Percentiles rank a stretch among this genome's conserved stretches.
phyloP scores from a whole-genome alignment of 2,888 invertebrate species.

The Automeris io region DNA sequence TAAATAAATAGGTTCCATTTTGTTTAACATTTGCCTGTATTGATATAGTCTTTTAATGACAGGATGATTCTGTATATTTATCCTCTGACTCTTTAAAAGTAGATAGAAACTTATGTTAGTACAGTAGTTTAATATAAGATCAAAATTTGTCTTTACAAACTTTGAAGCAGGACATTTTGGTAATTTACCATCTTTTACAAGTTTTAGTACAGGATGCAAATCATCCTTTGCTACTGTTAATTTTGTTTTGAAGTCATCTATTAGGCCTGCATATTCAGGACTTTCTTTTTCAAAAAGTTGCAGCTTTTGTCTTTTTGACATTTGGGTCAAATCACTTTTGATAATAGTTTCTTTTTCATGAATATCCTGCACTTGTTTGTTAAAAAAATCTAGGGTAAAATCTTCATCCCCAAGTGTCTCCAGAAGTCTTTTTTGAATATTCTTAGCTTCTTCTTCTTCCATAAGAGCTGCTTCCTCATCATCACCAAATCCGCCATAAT shows the following conservation, averaged over 20 bases:
- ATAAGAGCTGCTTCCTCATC: slow-evolving; percentile 83
- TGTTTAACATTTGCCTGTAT: slow-evolving; percentile 84
- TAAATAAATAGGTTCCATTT: slow-evolving; percentile 83
- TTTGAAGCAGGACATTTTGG: slow-evolving; percentile 80
- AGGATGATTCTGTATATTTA: slow-evolving; percentile 89
- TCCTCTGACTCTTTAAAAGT: slow-evolving; percentile 86
- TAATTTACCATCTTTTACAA: slow-evolving; percentile 79
- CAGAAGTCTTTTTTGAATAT: slow-evolving; percentile 85
- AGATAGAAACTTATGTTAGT: slow-evolving; percentile 92
- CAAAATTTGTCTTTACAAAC: slow-evolving; percentile 83
- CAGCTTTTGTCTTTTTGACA: slow-evolving; percentile 85
- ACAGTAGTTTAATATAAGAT: slow-evolving; percentile 87
- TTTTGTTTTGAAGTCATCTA: slow-evolving; percentile 87
- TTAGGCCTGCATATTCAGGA: slow-evolving; percentile 88
- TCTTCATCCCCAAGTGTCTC: slow-evolving; percentile 88
- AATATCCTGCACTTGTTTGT: slow-evolving; percentile 47
- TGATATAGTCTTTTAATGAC: slow-evolving; percentile 90
- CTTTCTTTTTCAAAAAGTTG: slow-evolving; percentile 89
- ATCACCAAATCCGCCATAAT: slow-evolving; percentile 83
- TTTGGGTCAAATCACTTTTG: slow-evolving; percentile 84
- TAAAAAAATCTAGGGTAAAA: slow-evolving; percentile 79
- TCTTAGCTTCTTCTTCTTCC: slow-evolving; percentile 90
- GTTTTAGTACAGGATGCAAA: slow-evolving; percentile 81
- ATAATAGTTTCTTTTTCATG: slow-evolving; percentile 77
- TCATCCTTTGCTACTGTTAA: slow-evolving; percentile 80